These are phyloP conservation scores for Pteronura brasiliensis DNA, from an alignment of 2,113 vertebrate species.

Conservation along the genomic window DNA sequence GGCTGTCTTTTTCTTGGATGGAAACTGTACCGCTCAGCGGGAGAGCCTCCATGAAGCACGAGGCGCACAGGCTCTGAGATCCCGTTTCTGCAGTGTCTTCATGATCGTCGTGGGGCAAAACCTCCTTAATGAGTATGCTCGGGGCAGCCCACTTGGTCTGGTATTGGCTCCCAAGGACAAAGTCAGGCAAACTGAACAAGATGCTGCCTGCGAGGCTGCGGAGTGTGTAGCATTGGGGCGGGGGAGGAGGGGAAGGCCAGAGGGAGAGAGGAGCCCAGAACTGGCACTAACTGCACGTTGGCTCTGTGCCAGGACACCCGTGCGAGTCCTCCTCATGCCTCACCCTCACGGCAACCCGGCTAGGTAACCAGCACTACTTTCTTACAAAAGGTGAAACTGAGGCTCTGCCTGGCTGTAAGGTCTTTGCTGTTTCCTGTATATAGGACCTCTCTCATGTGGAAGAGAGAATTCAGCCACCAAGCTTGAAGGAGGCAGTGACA, in stretches of 20 bases:
- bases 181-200: not conserved
- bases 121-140: conserved; percentile 67
- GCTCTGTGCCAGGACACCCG: not conserved
- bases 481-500: not conserved
- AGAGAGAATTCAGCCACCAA: not conserved
- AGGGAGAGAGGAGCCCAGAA: not conserved
- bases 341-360: not conserved
- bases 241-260: no score
- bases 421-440: not conserved
- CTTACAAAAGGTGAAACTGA: not conserved
- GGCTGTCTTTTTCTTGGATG: conserved; percentile 43
- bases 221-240: not conserved
- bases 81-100: conserved; percentile 66
- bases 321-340: not conserved
- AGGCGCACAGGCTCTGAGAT: conserved; percentile 47
- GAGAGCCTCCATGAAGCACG: conserved; percentile 62
- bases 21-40: conserved; percentile 62
- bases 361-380: not conserved
- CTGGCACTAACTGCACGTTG: not conserved
- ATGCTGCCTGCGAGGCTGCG: not conserved
- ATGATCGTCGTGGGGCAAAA: conserved; percentile 61
- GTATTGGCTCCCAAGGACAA: conserved; percentile 50
- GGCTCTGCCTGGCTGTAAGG: not conserved
- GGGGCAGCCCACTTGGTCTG: conserved; percentile 38
- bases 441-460: not conserved